Evolutionary conservation across 2,113 vertebrate species (phyloP), one percentile per base, ranked within the genome.

Genomic region (Prolemur simus): DNA sequence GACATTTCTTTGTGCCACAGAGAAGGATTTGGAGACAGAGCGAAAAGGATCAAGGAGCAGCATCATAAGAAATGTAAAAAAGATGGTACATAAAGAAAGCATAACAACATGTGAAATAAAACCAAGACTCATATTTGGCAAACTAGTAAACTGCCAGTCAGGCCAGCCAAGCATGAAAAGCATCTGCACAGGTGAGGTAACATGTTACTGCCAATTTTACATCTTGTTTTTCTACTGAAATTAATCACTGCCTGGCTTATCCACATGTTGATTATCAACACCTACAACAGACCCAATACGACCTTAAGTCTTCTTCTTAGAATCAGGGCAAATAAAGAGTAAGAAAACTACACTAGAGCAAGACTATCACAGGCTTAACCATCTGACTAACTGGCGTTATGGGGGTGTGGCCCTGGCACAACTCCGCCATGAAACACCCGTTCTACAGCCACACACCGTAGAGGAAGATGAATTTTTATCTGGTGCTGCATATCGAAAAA

Each of bases 401-500:
- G 29, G 34, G 39, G 11, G 11, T 12, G 49, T 27, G 58, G 80
- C 29, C 63, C 23, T 13, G 47, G 39, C 45, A 60, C 32, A 11
- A 1, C 0, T 10, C 1, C 29, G 37, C 63, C 49, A 52, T 29
- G 4, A 18, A 81, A 83, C 42, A 47, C 21, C 32, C 77, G 37
- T n/a, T 45, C 49, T 21, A 66, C 12, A 63, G 32, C 34, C 76
- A 97, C 99, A 99, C 93, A 99, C 99, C n/a, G 99, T 99, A 64
- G 98, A 99, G 52, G 99, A 99, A 1, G 99, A 99, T 11, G 99
- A 99, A 98, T 99, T 99, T 94, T 99, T 99, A 97, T 99, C 99
- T 2, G 99, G 99, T 13, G 99, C 99, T n/a, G 99, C 99, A 0
- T 99, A 99, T n/a, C 99, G 99, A 97, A 99, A 99, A 97, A 99